A percentile compares a stretch with the other conserved stretches of the same genome.
phyloP scores from a whole-genome alignment of 2,888 invertebrate genomes.

The Mycalesis mineus region DNA sequence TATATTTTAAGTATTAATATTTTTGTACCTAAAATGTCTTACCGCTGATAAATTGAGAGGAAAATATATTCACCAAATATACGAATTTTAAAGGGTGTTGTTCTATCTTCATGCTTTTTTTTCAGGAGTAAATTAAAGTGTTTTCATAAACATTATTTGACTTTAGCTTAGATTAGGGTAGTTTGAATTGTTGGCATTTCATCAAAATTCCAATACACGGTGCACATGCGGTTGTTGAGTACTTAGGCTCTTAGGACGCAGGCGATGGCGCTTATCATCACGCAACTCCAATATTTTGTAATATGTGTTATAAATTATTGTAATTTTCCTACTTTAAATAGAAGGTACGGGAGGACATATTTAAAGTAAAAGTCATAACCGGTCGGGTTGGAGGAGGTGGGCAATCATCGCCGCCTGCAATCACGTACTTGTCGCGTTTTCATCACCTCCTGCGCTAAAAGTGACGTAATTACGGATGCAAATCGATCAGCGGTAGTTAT shows the following conservation, averaged over 20 bases:
- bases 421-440: constrained; percentile 75
- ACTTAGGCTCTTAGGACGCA: no score
- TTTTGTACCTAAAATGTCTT: no score
- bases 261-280: neutral
- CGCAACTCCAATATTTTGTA: neutral
- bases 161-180: no score
- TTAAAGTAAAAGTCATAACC: constrained; percentile 56
- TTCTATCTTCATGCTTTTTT: no score
- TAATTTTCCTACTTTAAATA: neutral
- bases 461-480: constrained; percentile 77
- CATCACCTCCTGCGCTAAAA: constrained; percentile 73
- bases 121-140: no score
- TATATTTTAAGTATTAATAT: constrained; percentile 9
- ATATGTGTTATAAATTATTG: neutral
- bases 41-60: no score
- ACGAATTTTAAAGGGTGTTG: no score
- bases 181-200: no score
- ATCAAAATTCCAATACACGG: no score
- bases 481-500: constrained; percentile 75
- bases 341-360: constrained; percentile 17
- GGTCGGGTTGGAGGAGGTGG: constrained; percentile 67
- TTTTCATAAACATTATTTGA: no score
- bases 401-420: constrained; percentile 54
- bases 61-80: no score
- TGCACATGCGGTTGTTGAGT: no score